Evolutionary conservation across 2,113 vertebrate genomes (phyloP).

Genomic region (Planiliza haematocheilus): DNA sequence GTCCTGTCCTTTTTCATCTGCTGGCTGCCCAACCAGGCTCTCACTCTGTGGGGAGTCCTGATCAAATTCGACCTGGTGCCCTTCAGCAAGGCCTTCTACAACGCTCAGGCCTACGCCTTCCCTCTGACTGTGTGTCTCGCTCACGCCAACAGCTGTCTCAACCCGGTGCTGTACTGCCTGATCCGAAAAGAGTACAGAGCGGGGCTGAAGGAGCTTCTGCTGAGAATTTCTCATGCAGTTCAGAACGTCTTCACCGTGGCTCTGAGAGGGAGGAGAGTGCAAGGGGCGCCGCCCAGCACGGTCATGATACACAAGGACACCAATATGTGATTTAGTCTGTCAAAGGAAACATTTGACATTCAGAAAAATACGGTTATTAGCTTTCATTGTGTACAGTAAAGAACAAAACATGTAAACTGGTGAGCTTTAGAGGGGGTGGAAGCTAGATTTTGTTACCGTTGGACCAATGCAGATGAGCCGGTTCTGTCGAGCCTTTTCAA

Average conservation of each 20-base stretch:
- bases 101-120: conserved; percentile 84
- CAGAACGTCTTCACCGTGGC: conserved; percentile 59
- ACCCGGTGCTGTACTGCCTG: conserved; percentile 87
- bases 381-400: background rate
- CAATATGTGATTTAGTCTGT: conserved; percentile 52
- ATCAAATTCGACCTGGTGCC: conserved; percentile 86
- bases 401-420: background rate
- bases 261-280: conserved; percentile 71
- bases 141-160: conserved; percentile 86
- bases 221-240: conserved; percentile 71
- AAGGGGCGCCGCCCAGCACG: conserved; percentile 66
- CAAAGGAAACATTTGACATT: background rate
- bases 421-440: background rate
- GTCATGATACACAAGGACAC: conserved; percentile 72
- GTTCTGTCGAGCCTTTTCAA: background rate
- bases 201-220: conserved; percentile 80
- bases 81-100: conserved; percentile 86
- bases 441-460: background rate
- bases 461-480: background rate
- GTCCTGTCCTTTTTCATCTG: conserved; percentile 87
- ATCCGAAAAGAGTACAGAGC: conserved; percentile 83
- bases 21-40: conserved; percentile 88
- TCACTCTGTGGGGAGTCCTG: conserved; percentile 85
- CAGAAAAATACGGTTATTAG: background rate
- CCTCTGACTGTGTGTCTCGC: conserved; percentile 86